phyloP scores from a whole-genome alignment of 2,113 vertebrate genomes.

The Agapornis roseicollis region DNA sequence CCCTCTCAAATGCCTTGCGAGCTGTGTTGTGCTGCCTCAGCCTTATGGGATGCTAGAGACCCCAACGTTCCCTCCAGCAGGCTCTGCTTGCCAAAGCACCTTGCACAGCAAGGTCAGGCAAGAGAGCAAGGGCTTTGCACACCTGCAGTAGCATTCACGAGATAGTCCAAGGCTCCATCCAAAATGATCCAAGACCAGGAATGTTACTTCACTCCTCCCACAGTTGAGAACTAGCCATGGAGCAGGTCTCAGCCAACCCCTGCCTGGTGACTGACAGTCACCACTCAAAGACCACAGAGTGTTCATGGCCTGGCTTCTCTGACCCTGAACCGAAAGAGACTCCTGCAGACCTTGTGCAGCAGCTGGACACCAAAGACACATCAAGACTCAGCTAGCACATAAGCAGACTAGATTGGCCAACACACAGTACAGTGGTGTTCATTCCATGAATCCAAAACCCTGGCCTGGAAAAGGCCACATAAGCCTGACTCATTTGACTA shows the following conservation, averaged over 20 bases:
- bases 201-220: accelerated
- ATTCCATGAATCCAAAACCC: background rate
- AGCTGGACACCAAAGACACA: background rate
- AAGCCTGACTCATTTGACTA: background rate
- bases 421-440: background rate
- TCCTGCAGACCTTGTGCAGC: background rate
- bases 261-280: background rate
- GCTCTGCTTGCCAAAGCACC: background rate
- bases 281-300: background rate
- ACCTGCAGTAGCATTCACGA: background rate
- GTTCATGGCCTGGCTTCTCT: background rate
- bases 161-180: background rate
- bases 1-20: background rate
- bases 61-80: background rate
- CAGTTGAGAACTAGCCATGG: background rate
- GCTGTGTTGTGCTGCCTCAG: background rate
- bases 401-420: background rate
- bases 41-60: background rate
- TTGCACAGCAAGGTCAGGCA: background rate
- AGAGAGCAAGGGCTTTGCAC: background rate
- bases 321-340: background rate
- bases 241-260: background rate
- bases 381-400: background rate
- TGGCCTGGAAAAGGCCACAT: background rate
- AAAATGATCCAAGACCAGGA: background rate